A percentile compares a stretch with the other conserved stretches of the same genome.
phyloP scores from a whole-genome alignment of 1,140 invertebrate species.

The Bombus superbus region DNA sequence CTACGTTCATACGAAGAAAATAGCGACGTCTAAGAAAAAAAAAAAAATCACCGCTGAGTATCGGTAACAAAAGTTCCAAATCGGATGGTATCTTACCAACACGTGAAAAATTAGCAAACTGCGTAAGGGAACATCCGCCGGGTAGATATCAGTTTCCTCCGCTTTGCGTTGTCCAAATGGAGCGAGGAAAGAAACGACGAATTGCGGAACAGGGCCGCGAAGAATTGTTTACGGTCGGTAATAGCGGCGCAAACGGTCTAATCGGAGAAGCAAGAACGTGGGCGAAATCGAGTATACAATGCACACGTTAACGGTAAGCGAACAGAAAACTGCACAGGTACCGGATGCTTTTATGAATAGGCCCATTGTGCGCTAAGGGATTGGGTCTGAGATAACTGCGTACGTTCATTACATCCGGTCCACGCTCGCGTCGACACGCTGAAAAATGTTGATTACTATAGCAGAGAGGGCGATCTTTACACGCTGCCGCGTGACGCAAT shows the following conservation, averaged over 20 bases:
- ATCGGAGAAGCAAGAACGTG: constrained; percentile 23
- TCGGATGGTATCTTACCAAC: neutral
- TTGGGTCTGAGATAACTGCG: constrained; percentile 49
- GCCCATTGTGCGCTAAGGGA: constrained; percentile 48
- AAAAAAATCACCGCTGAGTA: neutral
- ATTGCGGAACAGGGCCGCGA: neutral
- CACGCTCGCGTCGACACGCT: neutral
- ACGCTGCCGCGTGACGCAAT: neutral
- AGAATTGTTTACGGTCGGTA: constrained; percentile 8
- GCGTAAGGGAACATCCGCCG: neutral
- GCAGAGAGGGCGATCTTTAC: neutral
- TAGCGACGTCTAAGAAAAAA: no score
- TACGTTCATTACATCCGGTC: constrained; percentile 39
- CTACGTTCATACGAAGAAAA: neutral
- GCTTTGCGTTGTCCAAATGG: neutral
- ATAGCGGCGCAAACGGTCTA: constrained; percentile 19
- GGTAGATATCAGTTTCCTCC: neutral
- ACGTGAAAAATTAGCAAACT: neutral
- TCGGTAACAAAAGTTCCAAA: neutral
- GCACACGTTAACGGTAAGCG: constrained; percentile 33
- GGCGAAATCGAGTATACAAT: constrained; percentile 34
- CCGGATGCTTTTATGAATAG: constrained; percentile 55
- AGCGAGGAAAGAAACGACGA: neutral
- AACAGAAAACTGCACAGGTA: constrained; percentile 52
- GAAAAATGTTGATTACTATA: constrained; percentile 27